phyloP scores from a whole-genome alignment of 2,113 vertebrate species.

The Lepus europaeus region DNA sequence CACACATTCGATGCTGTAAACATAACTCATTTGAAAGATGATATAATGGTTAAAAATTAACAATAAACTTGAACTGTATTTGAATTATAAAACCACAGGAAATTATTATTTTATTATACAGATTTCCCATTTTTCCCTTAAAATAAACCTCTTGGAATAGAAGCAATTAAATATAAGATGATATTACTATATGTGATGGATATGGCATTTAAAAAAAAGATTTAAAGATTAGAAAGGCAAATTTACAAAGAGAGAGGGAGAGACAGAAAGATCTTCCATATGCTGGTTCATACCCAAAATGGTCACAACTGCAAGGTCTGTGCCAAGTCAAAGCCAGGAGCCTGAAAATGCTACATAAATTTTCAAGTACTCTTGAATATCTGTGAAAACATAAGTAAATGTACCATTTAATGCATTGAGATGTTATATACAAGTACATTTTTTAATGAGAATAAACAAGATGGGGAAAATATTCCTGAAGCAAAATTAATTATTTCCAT shows the following conservation, averaged over 20 bases:
- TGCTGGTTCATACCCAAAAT: too few species aligned
- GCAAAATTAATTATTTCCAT: slow-evolving; percentile 41
- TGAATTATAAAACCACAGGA: not conserved
- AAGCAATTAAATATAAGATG: not conserved
- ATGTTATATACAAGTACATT: not conserved
- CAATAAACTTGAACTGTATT: not conserved
- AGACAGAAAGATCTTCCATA: too few species aligned
- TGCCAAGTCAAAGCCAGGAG: too few species aligned
- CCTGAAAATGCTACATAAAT: not conserved
- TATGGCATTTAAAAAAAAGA: not conserved
- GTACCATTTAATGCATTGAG: slow-evolving; percentile 3
- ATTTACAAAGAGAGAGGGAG: too few species aligned
- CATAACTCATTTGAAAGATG: not conserved
- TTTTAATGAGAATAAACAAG: slow-evolving; percentile 53
- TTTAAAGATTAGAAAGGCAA: too few species aligned
- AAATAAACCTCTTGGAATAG: not conserved
- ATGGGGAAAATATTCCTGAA: not conserved
- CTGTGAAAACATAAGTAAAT: not conserved
- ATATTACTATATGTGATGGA: not conserved
- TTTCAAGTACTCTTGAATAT: slow-evolving; percentile 21
- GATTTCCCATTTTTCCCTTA: not conserved
- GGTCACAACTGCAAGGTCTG: too few species aligned
- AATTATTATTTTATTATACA: not conserved
- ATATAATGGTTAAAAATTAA: not conserved
- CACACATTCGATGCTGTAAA: not conserved